A percentile compares a stretch with the other conserved stretches of the same genome.
Evolutionary conservation across 2,888 invertebrate genomes (phyloP).

Genomic region (Athrips mouffetella): DNA sequence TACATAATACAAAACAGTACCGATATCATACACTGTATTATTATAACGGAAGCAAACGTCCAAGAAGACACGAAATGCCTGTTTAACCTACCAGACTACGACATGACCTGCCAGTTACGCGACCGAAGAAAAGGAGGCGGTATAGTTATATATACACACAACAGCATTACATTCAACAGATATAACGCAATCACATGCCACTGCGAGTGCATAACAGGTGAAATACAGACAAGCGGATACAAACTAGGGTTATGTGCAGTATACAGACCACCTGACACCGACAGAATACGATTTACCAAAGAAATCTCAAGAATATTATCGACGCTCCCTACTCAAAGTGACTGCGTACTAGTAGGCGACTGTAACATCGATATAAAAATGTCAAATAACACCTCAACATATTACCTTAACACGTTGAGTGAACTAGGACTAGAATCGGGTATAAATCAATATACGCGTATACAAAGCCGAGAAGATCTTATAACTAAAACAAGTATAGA

Average conservation of each 20-base stretch:
- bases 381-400: too few relatives aligned
- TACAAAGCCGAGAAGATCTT: constrained; percentile 12
- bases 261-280: constrained; percentile 18
- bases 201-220: constrained; percentile 13
- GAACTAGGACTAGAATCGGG: constrained; percentile 13
- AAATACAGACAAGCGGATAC: not conserved
- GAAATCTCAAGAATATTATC: constrained; percentile 5
- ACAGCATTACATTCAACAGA: constrained; percentile 6
- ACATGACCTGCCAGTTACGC: constrained; percentile 16
- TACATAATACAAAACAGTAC: constrained; percentile 13
- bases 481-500: constrained; percentile 20
- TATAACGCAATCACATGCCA: not conserved
- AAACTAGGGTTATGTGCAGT: constrained; percentile 1
- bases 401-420: constrained; percentile 10
- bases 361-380: constrained; percentile 17
- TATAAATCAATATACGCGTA: constrained; percentile 16
- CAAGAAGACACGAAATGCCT: constrained; percentile 4
- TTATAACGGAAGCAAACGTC: constrained; percentile 21
- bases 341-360: constrained; percentile 15
- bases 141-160: constrained; percentile 16
- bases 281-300: constrained; percentile 10
- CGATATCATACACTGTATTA: constrained; percentile 14
- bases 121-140: constrained; percentile 16
- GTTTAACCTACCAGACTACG: constrained; percentile 14
- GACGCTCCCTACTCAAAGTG: not conserved